A percentile compares a stretch with the other conserved stretches of the same genome.
phyloP scores from a whole-genome alignment of 1,140 invertebrate genomes.

The Araneus ventricosus region DNA sequence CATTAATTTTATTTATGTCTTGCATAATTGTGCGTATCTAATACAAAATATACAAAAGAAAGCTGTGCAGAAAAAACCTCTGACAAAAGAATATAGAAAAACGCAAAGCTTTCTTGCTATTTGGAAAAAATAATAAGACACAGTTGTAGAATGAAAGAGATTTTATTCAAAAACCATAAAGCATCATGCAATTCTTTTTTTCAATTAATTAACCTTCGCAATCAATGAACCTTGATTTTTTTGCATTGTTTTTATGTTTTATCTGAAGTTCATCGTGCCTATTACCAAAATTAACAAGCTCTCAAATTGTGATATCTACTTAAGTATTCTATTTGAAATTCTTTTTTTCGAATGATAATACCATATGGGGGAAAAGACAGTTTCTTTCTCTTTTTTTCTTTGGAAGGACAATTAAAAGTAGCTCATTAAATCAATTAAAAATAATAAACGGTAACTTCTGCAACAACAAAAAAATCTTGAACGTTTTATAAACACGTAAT shows the following conservation, averaged over 20 bases:
- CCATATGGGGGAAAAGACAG: neutral
- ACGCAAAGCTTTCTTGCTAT: too few relatives aligned
- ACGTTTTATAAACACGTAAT: constrained; percentile 24
- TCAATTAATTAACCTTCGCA: neutral
- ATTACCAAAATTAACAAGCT: neutral
- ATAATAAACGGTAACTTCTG: neutral
- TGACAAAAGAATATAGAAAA: too few relatives aligned
- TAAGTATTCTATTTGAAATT: neutral
- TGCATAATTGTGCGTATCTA: too few relatives aligned
- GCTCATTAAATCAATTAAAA: constrained; percentile 21
- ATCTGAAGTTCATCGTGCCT: neutral
- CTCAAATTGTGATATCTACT: neutral
- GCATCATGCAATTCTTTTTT: neutral
- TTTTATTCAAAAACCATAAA: too few relatives aligned
- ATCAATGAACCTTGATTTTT: neutral
- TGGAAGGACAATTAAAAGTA: neutral
- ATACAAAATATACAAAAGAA: too few relatives aligned
- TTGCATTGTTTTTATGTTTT: neutral
- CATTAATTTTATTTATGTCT: too few relatives aligned
- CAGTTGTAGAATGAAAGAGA: too few relatives aligned
- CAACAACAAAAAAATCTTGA: neutral
- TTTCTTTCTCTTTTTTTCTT: neutral
- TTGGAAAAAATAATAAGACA: too few relatives aligned
- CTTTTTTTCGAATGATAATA: neutral
- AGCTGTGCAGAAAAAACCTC: too few relatives aligned